These are phyloP conservation scores for Cinclus cinclus DNA, from an alignment of 2,113 vertebrate species.

Conservation along the genomic window DNA sequence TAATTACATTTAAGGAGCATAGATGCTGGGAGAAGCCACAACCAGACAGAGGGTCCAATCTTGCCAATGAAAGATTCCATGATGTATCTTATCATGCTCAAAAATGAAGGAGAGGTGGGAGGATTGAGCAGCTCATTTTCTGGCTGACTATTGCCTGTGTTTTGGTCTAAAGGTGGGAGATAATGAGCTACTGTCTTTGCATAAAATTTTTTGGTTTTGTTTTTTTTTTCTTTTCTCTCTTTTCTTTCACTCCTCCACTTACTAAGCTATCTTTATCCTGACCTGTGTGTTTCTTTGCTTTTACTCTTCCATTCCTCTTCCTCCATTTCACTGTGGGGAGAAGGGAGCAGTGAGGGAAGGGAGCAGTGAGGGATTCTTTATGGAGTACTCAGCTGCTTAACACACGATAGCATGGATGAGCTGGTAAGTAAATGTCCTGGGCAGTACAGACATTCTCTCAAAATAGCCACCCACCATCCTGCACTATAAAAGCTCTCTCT, in stretches of 20 bases:
- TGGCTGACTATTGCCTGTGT: accelerated
- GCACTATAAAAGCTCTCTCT: background rate
- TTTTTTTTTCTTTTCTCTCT: background rate
- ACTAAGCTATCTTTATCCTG: background rate
- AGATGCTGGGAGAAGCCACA: background rate
- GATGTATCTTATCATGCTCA: background rate
- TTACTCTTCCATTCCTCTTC: background rate
- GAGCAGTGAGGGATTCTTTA: background rate
- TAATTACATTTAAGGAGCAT: background rate
- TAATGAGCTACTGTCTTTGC: background rate
- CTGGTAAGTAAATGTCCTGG: background rate
- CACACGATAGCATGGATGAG: background rate
- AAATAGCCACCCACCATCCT: background rate
- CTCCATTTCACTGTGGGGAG: accelerated
- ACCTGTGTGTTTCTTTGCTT: background rate
- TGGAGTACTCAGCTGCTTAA: background rate
- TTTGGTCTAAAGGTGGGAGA: background rate
- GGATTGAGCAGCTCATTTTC: background rate
- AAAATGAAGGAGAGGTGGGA: background rate
- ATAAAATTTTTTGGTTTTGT: background rate
- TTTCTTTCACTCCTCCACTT: background rate
- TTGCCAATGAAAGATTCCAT: background rate
- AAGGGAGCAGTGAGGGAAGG: accelerated
- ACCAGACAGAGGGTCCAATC: accelerated
- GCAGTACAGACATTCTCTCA: background rate